These are phyloP conservation scores for Venusia cambrica DNA, from an alignment of 2,888 invertebrate genomes.

Conservation along the genomic window DNA sequence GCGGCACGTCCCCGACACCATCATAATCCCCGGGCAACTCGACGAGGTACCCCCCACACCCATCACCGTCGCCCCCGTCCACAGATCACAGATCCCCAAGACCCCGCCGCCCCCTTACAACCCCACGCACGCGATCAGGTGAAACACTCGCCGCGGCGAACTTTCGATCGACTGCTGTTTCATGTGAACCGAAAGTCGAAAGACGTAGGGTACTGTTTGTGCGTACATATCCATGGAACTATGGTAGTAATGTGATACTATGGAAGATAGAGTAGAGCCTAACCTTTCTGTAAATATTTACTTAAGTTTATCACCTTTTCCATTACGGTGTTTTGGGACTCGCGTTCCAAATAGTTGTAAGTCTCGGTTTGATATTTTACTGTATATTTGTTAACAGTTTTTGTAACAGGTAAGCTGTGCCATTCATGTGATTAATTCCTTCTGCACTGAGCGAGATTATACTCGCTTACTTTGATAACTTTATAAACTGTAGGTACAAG, in stretches of 20 bases:
- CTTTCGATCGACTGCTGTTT: constrained; percentile 77
- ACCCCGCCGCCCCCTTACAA: constrained; percentile 77
- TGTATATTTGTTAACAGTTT: constrained; percentile 26
- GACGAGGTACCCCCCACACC: constrained; percentile 38
- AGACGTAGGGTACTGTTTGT: constrained; percentile 60
- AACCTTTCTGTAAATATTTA: constrained; percentile 63
- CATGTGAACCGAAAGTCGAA: constrained; percentile 72
- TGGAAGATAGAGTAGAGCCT: constrained; percentile 65
- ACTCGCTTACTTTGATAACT: constrained; percentile 17
- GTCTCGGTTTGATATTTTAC: constrained; percentile 27
- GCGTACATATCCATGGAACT: constrained; percentile 66
- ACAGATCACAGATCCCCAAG: constrained; percentile 65
- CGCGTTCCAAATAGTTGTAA: constrained; percentile 41
- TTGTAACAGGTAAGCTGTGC: constrained; percentile 39
- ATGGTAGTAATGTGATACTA: constrained; percentile 78
- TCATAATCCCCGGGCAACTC: constrained; percentile 59
- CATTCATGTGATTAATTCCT: constrained; percentile 34
- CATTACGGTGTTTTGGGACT: constrained; percentile 46
- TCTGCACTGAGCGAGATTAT: constrained; percentile 20
- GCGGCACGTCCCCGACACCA: constrained; percentile 43
- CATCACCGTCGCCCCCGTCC: constrained; percentile 50
- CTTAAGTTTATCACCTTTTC: constrained; percentile 51
- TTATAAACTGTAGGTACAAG: constrained; percentile 8
- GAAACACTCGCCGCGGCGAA: constrained; percentile 54
- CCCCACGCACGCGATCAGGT: constrained; percentile 74